Evolutionary conservation across 2,113 vertebrate species (phyloP).

Genomic region (Cygnus atratus): DNA sequence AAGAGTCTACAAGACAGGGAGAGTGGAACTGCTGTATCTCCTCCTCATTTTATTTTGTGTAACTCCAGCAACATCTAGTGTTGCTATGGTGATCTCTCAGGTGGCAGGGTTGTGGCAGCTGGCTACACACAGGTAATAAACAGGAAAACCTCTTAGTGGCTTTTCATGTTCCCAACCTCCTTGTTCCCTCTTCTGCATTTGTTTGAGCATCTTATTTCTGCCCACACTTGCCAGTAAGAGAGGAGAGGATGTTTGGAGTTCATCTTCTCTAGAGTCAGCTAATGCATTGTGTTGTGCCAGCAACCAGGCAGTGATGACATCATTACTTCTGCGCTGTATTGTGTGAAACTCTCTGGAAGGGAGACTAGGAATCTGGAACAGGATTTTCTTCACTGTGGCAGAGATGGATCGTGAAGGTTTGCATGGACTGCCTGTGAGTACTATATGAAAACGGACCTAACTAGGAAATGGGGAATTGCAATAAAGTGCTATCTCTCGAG

Average conservation of each 20-base stretch:
- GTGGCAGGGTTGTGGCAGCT: constrained; percentile 70
- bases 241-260: not conserved
- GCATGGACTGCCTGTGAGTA: constrained; percentile 76
- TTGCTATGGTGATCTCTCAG: constrained; percentile 81
- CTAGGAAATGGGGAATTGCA: not conserved
- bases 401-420: constrained; percentile 77
- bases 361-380: not conserved
- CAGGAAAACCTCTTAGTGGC: constrained; percentile 52
- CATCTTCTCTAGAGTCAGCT: not conserved
- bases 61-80: constrained; percentile 56
- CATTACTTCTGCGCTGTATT: not conserved
- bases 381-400: not conserved
- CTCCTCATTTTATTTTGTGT: constrained; percentile 1
- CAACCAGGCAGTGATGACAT: not conserved
- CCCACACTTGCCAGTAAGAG: not conserved
- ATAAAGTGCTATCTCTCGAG: not conserved
- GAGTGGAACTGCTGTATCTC: not conserved
- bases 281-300: not conserved
- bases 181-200: not conserved
- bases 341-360: not conserved
- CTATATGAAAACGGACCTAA: not conserved
- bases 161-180: not conserved
- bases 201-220: not conserved
- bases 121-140: constrained; percentile 54
- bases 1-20: not conserved